These are phyloP conservation scores for Anguilla obscura DNA, from an alignment of 2,797 vertebrate species.

Conservation along the genomic window DNA sequence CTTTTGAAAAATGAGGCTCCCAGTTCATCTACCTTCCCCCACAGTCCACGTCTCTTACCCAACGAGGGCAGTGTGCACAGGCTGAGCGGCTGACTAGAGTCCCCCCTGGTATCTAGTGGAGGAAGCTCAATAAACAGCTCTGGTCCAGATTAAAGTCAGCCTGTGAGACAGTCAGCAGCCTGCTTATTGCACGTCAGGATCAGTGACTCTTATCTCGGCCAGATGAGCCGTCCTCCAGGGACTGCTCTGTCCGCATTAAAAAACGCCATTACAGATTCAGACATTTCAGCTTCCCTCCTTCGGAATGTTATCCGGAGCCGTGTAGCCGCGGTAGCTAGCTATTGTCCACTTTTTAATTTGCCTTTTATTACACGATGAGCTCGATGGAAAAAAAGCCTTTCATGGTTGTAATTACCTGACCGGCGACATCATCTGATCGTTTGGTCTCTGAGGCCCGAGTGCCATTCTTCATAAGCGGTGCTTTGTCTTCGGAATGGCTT, in stretches of 20 bases:
- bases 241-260: conserved; percentile 55
- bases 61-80: background rate
- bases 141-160: background rate
- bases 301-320: conserved; percentile 61
- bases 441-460: conserved; percentile 53
- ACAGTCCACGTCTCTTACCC: background rate
- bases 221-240: conserved; percentile 44
- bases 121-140: conserved; percentile 17
- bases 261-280: conserved; percentile 57
- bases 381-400: conserved; percentile 45
- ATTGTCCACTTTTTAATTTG: conserved; percentile 56
- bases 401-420: conserved; percentile 64
- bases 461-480: conserved; percentile 52
- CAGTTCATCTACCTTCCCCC: background rate
- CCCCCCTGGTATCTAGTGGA: background rate
- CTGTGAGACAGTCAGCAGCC: conserved; percentile 3
- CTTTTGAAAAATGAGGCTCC: background rate
- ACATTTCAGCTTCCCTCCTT: conserved; percentile 53
- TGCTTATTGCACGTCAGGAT: conserved; percentile 17
- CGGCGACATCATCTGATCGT: conserved; percentile 60
- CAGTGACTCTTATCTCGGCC: conserved; percentile 16
- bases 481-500: conserved; percentile 57
- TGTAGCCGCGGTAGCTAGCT: conserved; percentile 49
- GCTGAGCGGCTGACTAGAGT: background rate
- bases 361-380: conserved; percentile 50